phyloP scores from a whole-genome alignment of 2,888 invertebrate species.

The Spodoptera picta region DNA sequence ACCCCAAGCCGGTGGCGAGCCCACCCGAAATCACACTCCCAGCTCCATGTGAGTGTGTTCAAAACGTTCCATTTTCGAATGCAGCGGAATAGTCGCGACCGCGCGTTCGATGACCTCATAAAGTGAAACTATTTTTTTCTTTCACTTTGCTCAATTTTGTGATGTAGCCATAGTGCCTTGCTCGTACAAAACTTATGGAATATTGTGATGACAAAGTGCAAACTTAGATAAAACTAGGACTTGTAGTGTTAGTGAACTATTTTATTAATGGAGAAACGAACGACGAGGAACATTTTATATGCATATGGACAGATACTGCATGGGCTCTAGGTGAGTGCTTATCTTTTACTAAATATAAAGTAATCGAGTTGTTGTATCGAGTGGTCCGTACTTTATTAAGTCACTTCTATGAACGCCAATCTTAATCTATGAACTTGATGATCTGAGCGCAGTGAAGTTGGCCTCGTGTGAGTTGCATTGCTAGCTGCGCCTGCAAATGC shows the following conservation, averaged over 20 bases:
- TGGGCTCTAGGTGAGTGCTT: conserved; percentile 75
- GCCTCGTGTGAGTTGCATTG: conserved; percentile 76
- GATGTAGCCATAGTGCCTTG: conserved; percentile 85
- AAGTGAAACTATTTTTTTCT: conserved; percentile 76
- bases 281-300: conserved; percentile 61
- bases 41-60: conserved; percentile 67
- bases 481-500: conserved; percentile 77
- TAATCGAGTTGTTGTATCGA: conserved; percentile 37
- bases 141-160: conserved; percentile 85
- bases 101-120: conserved; percentile 78
- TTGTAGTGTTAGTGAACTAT: conserved; percentile 77
- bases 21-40: conserved; percentile 71
- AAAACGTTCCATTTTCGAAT: conserved; percentile 74
- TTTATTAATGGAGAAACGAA: conserved; percentile 56
- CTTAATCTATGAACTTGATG: conserved; percentile 88
- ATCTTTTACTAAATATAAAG: conserved; percentile 29
- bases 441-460: conserved; percentile 79
- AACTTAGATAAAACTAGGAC: conserved; percentile 77
- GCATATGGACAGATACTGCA: conserved; percentile 79
- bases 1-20: conserved; percentile 66
- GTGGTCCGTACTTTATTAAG: conserved; percentile 57
- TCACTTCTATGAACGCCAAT: conserved; percentile 78
- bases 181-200: conserved; percentile 75
- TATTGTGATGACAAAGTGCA: conserved; percentile 86
- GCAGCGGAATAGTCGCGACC: conserved; percentile 67